Conservation (phyloP, 2,888 invertebrate species). For the Villa cingulata region DNA sequence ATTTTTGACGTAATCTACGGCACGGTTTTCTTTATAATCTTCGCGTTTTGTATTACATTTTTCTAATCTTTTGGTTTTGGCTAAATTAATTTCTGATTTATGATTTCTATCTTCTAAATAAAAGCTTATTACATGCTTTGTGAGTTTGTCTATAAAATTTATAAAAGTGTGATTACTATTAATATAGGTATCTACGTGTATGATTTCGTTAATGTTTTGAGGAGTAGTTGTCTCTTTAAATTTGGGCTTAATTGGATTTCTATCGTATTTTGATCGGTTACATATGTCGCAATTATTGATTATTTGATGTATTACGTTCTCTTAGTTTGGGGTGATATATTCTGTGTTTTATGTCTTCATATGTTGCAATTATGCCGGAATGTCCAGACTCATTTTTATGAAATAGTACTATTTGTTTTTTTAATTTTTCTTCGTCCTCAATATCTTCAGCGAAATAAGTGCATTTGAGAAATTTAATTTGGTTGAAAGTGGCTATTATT, state of each 20-base stretch:
- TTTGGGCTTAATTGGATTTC: constrained; percentile 9
- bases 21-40: not conserved
- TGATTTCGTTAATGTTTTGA: constrained; percentile 1
- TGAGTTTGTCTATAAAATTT: constrained; percentile 2
- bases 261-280: not conserved
- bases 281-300: constrained; percentile 1
- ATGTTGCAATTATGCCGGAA: constrained; percentile 15
- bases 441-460: constrained; percentile 14
- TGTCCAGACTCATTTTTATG: constrained; percentile 15
- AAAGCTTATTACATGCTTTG: not conserved
- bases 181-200: constrained; percentile 4
- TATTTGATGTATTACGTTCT: not conserved
- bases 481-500: constrained; percentile 12
- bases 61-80: not conserved
- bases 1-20: no score
- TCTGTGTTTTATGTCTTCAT: constrained; percentile 14
- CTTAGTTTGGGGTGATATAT: constrained; percentile 15
- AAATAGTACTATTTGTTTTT: constrained; percentile 14
- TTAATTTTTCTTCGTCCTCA: constrained; percentile 12
- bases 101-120: not conserved
- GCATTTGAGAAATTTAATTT: constrained; percentile 15
- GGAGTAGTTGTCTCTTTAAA: constrained; percentile 5
- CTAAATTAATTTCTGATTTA: not conserved
- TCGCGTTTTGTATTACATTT: not conserved
- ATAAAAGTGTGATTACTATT: not conserved